Conservation (phyloP, 1,140 invertebrate genomes). For the Ceratitis capitata region DNA sequence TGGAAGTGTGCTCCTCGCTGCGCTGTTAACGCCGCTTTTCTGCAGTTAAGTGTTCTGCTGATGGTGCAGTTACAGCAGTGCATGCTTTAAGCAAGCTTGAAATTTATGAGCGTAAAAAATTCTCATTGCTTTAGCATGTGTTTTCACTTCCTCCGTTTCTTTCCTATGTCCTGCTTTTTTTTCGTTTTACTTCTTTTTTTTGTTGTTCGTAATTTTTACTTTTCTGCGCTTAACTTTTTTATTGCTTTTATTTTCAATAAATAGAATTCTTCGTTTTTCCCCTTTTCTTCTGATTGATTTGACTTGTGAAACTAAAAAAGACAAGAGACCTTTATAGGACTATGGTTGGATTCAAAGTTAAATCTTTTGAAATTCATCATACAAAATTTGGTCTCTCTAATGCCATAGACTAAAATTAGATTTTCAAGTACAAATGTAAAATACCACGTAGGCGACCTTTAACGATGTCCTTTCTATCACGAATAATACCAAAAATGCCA, state of each 20-base stretch:
- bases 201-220: background rate
- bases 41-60: background rate
- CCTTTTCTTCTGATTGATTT: background rate
- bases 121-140: background rate
- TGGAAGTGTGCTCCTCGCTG: background rate
- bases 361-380: too few species aligned
- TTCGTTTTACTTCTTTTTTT: background rate
- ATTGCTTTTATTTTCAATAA: background rate
- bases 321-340: too few species aligned
- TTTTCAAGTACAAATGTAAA: too few species aligned
- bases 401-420: too few species aligned
- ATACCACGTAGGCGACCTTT: too few species aligned
- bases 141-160: conserved; percentile 20
- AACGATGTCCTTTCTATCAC: too few species aligned
- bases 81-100: background rate
- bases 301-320: too few species aligned
- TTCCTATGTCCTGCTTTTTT: background rate
- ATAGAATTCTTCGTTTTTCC: background rate
- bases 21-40: background rate
- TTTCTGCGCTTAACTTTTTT: background rate
- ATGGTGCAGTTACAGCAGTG: background rate
- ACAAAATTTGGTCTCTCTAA: too few species aligned
- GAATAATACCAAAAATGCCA: too few species aligned
- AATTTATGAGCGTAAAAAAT: conserved; percentile 20
- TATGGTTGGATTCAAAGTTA: too few species aligned